Conservation (phyloP, 2,797 vertebrate genomes). For the Galagoides demidoff region DNA sequence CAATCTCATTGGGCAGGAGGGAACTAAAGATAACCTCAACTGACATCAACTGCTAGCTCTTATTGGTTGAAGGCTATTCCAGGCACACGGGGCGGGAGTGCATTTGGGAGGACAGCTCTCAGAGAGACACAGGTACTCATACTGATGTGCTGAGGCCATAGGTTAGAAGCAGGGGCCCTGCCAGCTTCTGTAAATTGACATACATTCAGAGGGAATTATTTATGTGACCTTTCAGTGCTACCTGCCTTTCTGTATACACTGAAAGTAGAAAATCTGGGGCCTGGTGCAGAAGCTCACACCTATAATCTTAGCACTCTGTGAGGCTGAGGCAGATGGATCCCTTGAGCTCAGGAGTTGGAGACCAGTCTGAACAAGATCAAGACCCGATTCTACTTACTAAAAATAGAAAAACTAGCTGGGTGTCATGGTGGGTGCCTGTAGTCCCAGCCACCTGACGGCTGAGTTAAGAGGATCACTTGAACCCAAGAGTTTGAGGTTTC, state of each 20-base stretch:
- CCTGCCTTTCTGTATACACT: neutral
- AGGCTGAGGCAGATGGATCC: no score
- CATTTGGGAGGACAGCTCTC: neutral
- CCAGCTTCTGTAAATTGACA: neutral
- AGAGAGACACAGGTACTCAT: neutral
- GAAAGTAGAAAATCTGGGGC: neutral
- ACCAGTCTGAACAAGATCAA: no score
- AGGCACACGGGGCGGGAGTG: neutral
- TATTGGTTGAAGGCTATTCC: neutral
- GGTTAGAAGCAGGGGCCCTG: neutral
- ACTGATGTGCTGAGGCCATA: neutral
- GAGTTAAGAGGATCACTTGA: no score
- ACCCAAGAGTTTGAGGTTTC: no score
- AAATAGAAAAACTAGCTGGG: no score
- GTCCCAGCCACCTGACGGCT: no score
- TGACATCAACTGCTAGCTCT: neutral
- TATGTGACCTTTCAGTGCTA: neutral
- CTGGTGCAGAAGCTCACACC: no score
- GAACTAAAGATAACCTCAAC: neutral
- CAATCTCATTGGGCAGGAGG: neutral
- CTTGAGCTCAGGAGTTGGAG: no score
- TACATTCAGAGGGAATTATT: neutral
- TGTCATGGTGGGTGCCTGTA: no score
- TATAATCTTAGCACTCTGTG: no score
- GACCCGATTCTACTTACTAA: no score